These are phyloP conservation scores for Tuberolachnus salignus DNA, from an alignment of 2,888 invertebrate species.

Conservation along the genomic window DNA sequence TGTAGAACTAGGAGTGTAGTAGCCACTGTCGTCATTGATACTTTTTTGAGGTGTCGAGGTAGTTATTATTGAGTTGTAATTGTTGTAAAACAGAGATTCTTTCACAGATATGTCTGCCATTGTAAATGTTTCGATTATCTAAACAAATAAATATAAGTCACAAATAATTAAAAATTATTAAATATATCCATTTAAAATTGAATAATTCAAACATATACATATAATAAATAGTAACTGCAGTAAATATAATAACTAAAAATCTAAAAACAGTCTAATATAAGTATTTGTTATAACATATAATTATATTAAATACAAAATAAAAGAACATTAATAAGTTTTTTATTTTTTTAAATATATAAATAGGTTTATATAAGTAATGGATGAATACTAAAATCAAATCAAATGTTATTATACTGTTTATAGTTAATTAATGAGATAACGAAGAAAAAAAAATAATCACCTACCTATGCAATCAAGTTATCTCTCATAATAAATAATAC, in stretches of 20 bases:
- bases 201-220: neutral
- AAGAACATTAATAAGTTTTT: too few relatives aligned
- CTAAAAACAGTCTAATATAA: neutral
- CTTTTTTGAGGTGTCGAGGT: constrained; percentile 44
- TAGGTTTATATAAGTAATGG: too few relatives aligned
- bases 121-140: constrained; percentile 17
- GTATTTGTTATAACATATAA: neutral
- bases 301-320: too few relatives aligned
- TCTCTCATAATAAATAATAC: too few relatives aligned
- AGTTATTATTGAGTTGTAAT: constrained; percentile 29
- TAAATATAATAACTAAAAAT: neutral
- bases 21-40: constrained; percentile 51
- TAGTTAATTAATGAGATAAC: too few relatives aligned
- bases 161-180: neutral
- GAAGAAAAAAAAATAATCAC: too few relatives aligned
- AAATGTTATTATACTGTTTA: too few relatives aligned
- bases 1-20: constrained; percentile 32
- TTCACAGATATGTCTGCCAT: constrained; percentile 42
- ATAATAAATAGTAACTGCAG: neutral
- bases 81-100: constrained; percentile 30
- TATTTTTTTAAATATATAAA: too few relatives aligned
- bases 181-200: too few relatives aligned
- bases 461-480: too few relatives aligned
- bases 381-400: too few relatives aligned
- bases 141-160: constrained; percentile 5